phyloP scores from a whole-genome alignment of 2,888 invertebrate species.

The Callinectes sapidus region DNA sequence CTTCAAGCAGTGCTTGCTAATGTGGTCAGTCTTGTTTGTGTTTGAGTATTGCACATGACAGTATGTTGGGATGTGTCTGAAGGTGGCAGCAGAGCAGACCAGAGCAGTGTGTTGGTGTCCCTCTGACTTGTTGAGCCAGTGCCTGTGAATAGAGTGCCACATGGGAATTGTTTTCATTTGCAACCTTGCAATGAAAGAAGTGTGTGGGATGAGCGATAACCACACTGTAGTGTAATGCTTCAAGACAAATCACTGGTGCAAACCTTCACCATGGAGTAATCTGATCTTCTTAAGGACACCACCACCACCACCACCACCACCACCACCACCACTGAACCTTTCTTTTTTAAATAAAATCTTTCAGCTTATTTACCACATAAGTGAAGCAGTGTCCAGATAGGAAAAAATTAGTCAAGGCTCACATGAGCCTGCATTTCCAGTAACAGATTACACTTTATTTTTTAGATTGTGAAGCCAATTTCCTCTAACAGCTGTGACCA shows the following conservation, averaged over 20 bases:
- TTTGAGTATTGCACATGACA: conserved; percentile 14
- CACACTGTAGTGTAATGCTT: not conserved
- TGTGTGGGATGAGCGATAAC: not conserved
- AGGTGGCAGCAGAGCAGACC: not conserved
- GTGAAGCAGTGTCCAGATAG: conserved; percentile 3
- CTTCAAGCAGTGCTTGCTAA: conserved; percentile 42
- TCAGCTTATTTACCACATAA: not conserved
- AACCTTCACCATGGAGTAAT: not conserved
- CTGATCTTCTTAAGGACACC: not conserved
- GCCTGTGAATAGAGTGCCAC: conserved; percentile 2
- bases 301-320: too few relatives aligned
- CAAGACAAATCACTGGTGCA: not conserved
- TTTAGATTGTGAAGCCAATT: not conserved
- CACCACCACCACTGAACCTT: not conserved
- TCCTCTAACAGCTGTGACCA: not conserved
- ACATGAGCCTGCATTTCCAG: conserved; percentile 11
- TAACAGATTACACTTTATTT: conserved; percentile 10
- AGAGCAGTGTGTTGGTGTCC: not conserved
- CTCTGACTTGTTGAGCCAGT: not conserved
- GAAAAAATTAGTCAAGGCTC: not conserved
- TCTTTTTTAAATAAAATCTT: not conserved
- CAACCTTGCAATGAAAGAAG: not conserved
- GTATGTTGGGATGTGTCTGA: not conserved
- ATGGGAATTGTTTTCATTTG: conserved; percentile 41
- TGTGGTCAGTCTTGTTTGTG: conserved; percentile 39